Base-by-base conservation (phyloP, 1,140 invertebrate species). In the Homarus americanus region DNA sequence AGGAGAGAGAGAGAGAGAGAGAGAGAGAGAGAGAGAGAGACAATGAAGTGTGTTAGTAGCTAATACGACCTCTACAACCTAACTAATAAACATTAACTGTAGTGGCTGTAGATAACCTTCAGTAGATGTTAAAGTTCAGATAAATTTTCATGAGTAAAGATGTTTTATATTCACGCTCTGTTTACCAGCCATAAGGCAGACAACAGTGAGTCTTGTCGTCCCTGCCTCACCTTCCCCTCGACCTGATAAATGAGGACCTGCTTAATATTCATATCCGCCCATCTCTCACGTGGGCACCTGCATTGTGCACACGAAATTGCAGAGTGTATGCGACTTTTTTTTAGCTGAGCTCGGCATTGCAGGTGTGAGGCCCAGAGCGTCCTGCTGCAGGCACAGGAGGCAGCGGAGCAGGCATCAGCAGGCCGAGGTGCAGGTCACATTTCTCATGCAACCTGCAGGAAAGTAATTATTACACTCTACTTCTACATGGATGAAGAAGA, bases 21-120 rank as follows among this genome's bases (percentile, higher is more conserved):
- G 75, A 78, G 34, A 78, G 75, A 78, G 36, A 78, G 75, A 78
- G 36, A 78, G 75, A 78, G 38, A 78, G 75, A 78, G 38, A 78
- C 36, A 78, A n/a, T n/a, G n/a, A n/a, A n/a, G n/a, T n/a, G n/a
- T n/a, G n/a, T n/a, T n/a, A n/a, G n/a, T n/a, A n/a, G n/a, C n/a
- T n/a, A n/a, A n/a, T n/a, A n/a, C n/a, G n/a, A n/a, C n/a, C n/a
- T n/a, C n/a, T n/a, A n/a, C n/a, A n/a, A n/a, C n/a, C n/a, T n/a
- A n/a, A n/a, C n/a, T n/a, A n/a, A n/a, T n/a, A n/a, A n/a, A n/a
- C n/a, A n/a, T n/a, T n/a, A n/a, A n/a, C n/a, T n/a, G n/a, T n/a
- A n/a, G n/a, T n/a, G n/a, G n/a, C n/a, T n/a, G n/a, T n/a, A n/a
- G n/a, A n/a, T n/a, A n/a, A n/a, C n/a, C n/a, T n/a, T n/a, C n/a